phyloP scores from a whole-genome alignment of 2,797 vertebrate genomes.

The Pseudotriccus pelzelni region DNA sequence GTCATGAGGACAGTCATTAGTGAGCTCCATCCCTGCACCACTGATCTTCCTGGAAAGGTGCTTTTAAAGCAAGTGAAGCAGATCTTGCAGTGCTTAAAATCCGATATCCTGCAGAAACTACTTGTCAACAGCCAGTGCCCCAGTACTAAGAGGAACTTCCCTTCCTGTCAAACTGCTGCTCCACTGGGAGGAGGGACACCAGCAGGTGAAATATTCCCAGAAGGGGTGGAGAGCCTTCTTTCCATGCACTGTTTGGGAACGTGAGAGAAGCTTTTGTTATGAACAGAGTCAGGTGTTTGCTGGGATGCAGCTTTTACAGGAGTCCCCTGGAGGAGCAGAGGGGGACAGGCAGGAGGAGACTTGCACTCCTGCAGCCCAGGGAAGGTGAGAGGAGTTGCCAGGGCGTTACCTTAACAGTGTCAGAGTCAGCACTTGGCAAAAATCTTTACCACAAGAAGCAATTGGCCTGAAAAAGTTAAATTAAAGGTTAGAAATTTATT shows the following conservation, averaged over 20 bases:
- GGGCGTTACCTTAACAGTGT: neutral
- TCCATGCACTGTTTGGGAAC: neutral
- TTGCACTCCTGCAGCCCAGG: neutral
- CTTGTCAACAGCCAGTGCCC: neutral
- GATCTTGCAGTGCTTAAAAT: neutral
- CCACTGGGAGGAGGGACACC: neutral
- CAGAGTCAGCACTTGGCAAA: neutral
- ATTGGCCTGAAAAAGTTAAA: neutral
- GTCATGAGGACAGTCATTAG: neutral
- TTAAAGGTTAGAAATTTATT: neutral
- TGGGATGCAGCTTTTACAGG: neutral
- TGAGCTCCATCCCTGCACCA: neutral
- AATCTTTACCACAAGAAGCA: neutral
- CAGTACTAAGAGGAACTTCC: neutral
- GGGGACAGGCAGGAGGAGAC: neutral
- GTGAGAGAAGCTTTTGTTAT: neutral
- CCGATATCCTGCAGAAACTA: neutral
- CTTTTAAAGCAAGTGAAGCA: neutral
- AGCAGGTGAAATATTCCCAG: neutral
- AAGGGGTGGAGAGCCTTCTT: neutral
- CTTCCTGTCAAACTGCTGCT: neutral
- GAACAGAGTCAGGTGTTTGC: accelerated
- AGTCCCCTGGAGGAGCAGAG: neutral
- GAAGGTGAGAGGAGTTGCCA: neutral
- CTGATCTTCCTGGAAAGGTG: neutral